phyloP scores from a whole-genome alignment of 2,888 invertebrate genomes.

The Plusia festucae region DNA sequence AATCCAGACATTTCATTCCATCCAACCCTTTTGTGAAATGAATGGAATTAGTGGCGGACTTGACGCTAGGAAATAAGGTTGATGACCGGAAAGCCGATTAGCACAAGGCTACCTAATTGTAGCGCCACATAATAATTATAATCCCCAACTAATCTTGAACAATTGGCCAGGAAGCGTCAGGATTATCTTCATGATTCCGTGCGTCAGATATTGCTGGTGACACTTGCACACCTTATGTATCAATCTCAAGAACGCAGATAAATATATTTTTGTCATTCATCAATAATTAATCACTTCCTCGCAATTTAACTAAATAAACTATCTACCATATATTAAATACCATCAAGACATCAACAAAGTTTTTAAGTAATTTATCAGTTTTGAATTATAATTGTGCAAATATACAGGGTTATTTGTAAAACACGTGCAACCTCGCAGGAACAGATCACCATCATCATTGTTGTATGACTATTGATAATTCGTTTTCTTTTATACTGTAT shows the following conservation, averaged over 20 bases:
- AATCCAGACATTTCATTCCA: not conserved
- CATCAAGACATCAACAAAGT: not conserved
- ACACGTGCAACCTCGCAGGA: too few species aligned
- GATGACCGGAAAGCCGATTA: not conserved
- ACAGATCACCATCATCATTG: too few species aligned
- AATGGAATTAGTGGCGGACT: not conserved
- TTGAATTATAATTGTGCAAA: too few species aligned
- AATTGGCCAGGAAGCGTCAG: not conserved
- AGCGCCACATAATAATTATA: not conserved
- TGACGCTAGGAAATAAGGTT: not conserved
- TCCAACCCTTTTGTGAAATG: not conserved
- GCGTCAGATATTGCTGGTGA: not conserved
- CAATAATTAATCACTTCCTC: not conserved
- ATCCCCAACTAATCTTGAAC: not conserved
- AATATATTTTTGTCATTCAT: not conserved
- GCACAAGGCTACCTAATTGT: not conserved
- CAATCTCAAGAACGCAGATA: not conserved
- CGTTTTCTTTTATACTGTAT: too few species aligned
- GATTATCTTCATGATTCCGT: not conserved
- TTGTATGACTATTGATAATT: too few species aligned
- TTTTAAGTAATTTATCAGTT: too few species aligned
- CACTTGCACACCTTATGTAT: not conserved
- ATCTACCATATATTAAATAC: too few species aligned
- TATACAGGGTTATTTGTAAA: too few species aligned
- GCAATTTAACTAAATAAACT: too few species aligned